These are phyloP conservation scores for Porites divaricata DNA, from an alignment of 92 coral and sea anemone species.

Conservation along the genomic window DNA sequence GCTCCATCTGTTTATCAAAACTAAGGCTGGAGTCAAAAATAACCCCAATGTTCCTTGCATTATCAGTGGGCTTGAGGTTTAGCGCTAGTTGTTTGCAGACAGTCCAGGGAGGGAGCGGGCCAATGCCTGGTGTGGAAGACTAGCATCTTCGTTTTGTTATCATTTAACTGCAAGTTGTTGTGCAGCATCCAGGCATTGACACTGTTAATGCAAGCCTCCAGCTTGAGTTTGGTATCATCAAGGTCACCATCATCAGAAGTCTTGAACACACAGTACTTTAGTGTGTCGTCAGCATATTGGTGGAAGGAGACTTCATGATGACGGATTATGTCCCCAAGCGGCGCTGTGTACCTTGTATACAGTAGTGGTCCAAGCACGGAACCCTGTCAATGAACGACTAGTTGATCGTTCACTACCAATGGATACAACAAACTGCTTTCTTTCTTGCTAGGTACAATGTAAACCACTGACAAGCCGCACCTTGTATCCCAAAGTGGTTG, in stretches of 20 bases:
- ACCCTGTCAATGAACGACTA: slow-evolving; percentile 34
- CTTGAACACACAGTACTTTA: slow-evolving; percentile 27
- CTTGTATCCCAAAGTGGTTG: slow-evolving; percentile 35
- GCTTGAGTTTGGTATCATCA: slow-evolving; percentile 26
- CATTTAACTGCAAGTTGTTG: slow-evolving; percentile 25
- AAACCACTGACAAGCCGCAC: slow-evolving; percentile 36
- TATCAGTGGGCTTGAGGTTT: too few relatives aligned
- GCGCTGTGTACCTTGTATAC: slow-evolving; percentile 22
- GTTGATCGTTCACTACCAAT: slow-evolving; percentile 39
- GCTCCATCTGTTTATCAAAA: not conserved
- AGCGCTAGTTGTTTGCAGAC: too few relatives aligned
- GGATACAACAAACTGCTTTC: slow-evolving; percentile 25
- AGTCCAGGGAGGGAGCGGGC: too few relatives aligned
- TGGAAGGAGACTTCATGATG: slow-evolving; percentile 26
- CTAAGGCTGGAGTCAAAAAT: too few relatives aligned
- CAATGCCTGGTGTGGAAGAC: too few relatives aligned
- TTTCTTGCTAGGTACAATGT: slow-evolving; percentile 19
- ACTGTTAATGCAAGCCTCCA: slow-evolving; percentile 20
- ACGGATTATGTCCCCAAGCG: slow-evolving; percentile 38
- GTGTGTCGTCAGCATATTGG: slow-evolving; percentile 38
- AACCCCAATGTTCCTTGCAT: too few relatives aligned
- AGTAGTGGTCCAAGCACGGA: slow-evolving; percentile 20
- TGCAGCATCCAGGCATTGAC: slow-evolving; percentile 47
- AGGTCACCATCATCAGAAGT: slow-evolving; percentile 27
- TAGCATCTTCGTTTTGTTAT: too few relatives aligned